Evolutionary conservation across 2,888 invertebrate genomes (phyloP).

Genomic region (Halictus quadricinctus): DNA sequence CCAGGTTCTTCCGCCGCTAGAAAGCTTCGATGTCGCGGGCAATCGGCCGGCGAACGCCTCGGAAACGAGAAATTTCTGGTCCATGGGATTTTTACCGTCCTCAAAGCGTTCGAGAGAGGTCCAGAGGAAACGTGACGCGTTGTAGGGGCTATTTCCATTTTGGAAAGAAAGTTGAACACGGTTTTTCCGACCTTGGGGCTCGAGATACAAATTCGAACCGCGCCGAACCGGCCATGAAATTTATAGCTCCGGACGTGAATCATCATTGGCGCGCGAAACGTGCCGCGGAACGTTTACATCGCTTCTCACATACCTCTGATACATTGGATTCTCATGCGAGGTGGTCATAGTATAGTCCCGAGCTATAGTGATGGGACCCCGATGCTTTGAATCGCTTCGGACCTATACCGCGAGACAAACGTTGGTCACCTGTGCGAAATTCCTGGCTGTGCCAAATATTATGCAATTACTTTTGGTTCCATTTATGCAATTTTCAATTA

Average conservation of each 20-base stretch:
- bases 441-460: not conserved
- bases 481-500: no score
- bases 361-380: not conserved
- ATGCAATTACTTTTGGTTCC: no score
- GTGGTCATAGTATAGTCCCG: not conserved
- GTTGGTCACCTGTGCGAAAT: not conserved
- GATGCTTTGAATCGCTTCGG: not conserved
- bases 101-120: not conserved
- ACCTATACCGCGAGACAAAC: not conserved
- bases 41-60: constrained; percentile 30
- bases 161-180: not conserved
- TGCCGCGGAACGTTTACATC: constrained; percentile 10
- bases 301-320: not conserved
- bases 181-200: not conserved
- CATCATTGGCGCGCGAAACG: constrained; percentile 28
- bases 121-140: not conserved
- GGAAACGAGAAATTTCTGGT: constrained; percentile 27
- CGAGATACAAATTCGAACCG: constrained; percentile 16
- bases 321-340: not conserved
- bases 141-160: constrained; percentile 18
- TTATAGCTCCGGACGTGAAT: constrained; percentile 52
- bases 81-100: not conserved
- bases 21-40: constrained; percentile 25
- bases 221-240: constrained; percentile 18
- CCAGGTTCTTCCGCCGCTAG: not conserved